These are phyloP conservation scores for Enhydra lutris DNA, from an alignment of 2,113 vertebrate species.

Conservation along the genomic window DNA sequence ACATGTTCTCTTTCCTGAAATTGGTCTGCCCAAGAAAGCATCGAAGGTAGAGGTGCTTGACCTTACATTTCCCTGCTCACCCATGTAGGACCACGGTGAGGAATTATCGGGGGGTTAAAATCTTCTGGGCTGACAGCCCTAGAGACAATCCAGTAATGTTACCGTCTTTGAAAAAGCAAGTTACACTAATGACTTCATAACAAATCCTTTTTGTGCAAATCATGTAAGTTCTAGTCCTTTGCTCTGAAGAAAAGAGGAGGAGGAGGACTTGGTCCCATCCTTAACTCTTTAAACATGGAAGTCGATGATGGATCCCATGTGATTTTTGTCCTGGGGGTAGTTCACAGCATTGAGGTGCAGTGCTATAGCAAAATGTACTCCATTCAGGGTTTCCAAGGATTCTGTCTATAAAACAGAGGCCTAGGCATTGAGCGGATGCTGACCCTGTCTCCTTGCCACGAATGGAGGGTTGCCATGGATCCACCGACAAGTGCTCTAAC, in stretches of 20 bases:
- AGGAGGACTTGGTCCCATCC: background rate
- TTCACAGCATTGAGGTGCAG: rapidly evolving
- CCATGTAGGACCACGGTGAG: rapidly evolving
- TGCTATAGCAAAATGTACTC: rapidly evolving
- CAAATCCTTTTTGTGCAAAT: background rate
- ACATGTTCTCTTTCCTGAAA: background rate
- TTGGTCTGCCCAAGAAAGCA: background rate
- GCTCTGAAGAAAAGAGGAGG: background rate
- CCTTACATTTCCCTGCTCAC: background rate
- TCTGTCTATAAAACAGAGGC: rapidly evolving
- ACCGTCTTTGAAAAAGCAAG: background rate
- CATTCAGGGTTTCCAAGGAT: rapidly evolving
- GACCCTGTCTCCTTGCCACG: rapidly evolving
- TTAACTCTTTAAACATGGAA: background rate
- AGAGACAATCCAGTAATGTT: background rate
- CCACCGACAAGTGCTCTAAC: rapidly evolving
- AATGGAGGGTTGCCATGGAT: rapidly evolving
- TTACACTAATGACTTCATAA: too few species aligned
- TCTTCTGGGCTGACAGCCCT: rapidly evolving
- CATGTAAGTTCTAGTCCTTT: background rate
- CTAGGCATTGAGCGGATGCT: rapidly evolving
- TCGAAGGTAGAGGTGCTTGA: rapidly evolving
- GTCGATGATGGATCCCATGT: too few species aligned
- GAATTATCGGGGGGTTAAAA: rapidly evolving
- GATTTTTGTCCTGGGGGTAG: background rate